A percentile compares a stretch with the other conserved stretches of the same genome.
These are phyloP conservation scores for Parasteatoda tepidariorum DNA, from an alignment of 1,140 invertebrate species.

Conservation along the genomic window DNA sequence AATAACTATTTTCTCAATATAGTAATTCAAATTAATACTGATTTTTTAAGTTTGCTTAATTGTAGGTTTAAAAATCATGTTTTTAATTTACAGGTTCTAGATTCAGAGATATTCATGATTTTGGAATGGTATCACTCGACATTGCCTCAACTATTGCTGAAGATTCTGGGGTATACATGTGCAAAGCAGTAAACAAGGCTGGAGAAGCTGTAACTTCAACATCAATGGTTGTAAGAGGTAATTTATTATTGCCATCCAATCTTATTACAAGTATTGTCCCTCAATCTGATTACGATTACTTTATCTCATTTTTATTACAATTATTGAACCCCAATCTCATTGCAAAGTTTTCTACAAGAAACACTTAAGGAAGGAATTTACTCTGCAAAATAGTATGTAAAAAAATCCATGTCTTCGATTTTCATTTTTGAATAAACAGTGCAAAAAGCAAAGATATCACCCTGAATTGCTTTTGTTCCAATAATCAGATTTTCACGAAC, in stretches of 20 bases:
- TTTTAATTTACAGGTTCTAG: slow-evolving; percentile 77
- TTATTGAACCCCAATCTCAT: neutral
- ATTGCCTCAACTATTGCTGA: slow-evolving; percentile 88
- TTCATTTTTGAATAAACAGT: no score
- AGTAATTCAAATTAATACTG: no score
- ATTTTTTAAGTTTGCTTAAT: no score
- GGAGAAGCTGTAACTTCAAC: slow-evolving; percentile 93
- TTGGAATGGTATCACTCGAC: slow-evolving; percentile 93
- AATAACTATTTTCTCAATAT: no score
- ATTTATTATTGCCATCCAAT: neutral
- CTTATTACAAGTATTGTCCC: neutral
- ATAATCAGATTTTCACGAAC: no score
- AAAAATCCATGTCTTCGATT: no score
- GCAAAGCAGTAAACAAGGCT: slow-evolving; percentile 89
- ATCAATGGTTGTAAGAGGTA: slow-evolving; percentile 82
- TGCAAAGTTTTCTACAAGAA: no score
- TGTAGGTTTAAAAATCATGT: no score
- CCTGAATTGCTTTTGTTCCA: no score
- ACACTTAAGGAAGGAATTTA: no score
- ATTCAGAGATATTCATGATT: slow-evolving; percentile 90
- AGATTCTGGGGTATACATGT: slow-evolving; percentile 93
- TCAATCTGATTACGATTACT: neutral
- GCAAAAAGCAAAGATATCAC: no score
- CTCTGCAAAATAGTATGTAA: no score
- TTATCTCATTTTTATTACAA: neutral